Evolutionary conservation across 2,888 invertebrate genomes (phyloP), one percentile per base, ranked within the genome.

Genomic region (Dryadula phaetusa): DNA sequence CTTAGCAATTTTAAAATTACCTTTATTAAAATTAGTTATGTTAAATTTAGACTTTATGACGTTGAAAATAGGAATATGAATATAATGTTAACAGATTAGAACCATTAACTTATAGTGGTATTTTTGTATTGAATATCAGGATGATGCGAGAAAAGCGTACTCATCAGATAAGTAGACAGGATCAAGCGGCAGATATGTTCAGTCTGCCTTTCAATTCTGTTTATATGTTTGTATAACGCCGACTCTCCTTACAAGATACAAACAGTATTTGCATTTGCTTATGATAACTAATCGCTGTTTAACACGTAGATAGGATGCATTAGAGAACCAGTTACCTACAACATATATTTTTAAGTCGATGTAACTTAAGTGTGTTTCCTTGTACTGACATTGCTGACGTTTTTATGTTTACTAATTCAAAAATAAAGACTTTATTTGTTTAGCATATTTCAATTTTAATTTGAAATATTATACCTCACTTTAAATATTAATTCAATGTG

Each of bases 121-220:
- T 28, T 8, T 3, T 47, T 44, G 47, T 67, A 67, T 37, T 20
- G 42, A 20, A 54, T 54, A 62, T 62, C 67, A 46, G 58, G 65
- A 65, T 65, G 67, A 68, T 61, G 65, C 63, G 62, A 67, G 68
- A 63, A 62, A 70, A 63, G 60, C 68, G 58, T 65, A 68, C 44
- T 64, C 56, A 70, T 65, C 70, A 58, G 64, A 70, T 70, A 70
- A 67, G 60, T 28, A 47, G 49, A 58, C 53, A 62, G 64, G 67
- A 67, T 70, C 62, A 64, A 34, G 28, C 60, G 22, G 61, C 16
- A 69, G 60, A 67, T 64, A 49, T 32, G 60, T 61, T 47, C 54
- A 49, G 64, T 32, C 64, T 64, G 63, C 60, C 63, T 69, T 61
- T 40, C 25, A 58, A 64, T 66, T 67, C 54, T 64, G 64, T 70